phyloP scores from a whole-genome alignment of 2,797 vertebrate species.

The Enteromius paludinosus region DNA sequence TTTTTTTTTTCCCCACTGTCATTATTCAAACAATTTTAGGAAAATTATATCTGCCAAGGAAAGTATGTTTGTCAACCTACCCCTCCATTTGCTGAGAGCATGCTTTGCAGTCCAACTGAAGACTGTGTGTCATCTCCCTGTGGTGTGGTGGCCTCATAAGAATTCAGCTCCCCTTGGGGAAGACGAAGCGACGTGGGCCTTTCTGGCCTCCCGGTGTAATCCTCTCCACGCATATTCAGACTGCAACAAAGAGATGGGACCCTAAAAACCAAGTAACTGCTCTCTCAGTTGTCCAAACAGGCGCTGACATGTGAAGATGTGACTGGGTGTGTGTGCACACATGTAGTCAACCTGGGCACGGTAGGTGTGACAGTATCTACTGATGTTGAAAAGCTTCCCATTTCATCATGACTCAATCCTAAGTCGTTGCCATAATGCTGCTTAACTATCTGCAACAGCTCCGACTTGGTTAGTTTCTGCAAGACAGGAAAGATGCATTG shows the following conservation, averaged over 20 bases:
- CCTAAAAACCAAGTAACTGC: slow-evolving; percentile 21
- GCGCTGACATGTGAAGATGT: neutral
- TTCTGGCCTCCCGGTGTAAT: slow-evolving; percentile 66
- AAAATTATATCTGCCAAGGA: neutral
- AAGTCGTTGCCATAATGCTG: slow-evolving; percentile 93
- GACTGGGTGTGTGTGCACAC: neutral
- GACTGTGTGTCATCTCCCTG: slow-evolving; percentile 71
- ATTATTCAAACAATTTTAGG: neutral
- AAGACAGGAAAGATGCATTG: slow-evolving; percentile 25
- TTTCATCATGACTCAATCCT: slow-evolving; percentile 91
- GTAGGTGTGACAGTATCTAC: slow-evolving; percentile 79
- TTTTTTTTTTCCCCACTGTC: neutral
- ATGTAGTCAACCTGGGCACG: slow-evolving; percentile 81
- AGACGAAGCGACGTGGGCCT: slow-evolving; percentile 69
- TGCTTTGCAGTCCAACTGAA: slow-evolving; percentile 57
- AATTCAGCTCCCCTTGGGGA: slow-evolving; percentile 63
- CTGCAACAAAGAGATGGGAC: slow-evolving; percentile 59
- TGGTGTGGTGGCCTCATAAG: slow-evolving; percentile 71
- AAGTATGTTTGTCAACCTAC: slow-evolving; percentile 57
- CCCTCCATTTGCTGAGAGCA: slow-evolving; percentile 55
- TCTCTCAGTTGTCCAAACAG: slow-evolving; percentile 1
- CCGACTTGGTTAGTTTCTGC: slow-evolving; percentile 80
- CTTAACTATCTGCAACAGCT: slow-evolving; percentile 91
- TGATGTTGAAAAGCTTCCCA: slow-evolving; percentile 84
- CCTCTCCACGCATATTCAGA: slow-evolving; percentile 69